A percentile compares a stretch with the other conserved stretches of the same genome.
Conservation (phyloP, 2,113 vertebrate species). For the Labeo rohita region DNA sequence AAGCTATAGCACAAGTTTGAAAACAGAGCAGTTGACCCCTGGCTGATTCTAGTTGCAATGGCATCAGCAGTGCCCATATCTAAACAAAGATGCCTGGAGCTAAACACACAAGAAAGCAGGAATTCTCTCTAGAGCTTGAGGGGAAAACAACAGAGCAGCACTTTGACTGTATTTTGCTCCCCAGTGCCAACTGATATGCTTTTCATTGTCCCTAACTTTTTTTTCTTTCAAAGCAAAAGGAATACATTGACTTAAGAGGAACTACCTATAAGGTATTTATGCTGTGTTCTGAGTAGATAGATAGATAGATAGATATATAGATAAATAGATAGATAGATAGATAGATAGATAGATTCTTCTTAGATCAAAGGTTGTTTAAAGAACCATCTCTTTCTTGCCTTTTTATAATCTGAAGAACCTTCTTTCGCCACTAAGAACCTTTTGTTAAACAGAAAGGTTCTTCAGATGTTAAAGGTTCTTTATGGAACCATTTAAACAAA, state of each 20-base stretch:
- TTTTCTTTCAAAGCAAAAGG: neutral
- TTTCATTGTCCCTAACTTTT: neutral
- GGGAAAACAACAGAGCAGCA: slow-evolving; percentile 60
- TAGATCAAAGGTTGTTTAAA: too few species aligned
- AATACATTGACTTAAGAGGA: slow-evolving; percentile 45
- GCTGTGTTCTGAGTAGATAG: too few species aligned
- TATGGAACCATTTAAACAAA: too few species aligned
- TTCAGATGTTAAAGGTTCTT: too few species aligned
- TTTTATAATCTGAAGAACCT: too few species aligned
- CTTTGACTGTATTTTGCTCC: slow-evolving; percentile 12
- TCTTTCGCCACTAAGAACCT: too few species aligned
- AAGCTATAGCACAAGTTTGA: slow-evolving; percentile 73
- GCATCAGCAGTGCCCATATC: slow-evolving; percentile 94
- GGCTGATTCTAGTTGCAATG: slow-evolving; percentile 89
- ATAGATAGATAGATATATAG: too few species aligned
- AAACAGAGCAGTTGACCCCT: slow-evolving; percentile 94
- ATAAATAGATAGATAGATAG: too few species aligned
- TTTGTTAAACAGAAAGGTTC: too few species aligned
- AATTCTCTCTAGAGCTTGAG: slow-evolving; percentile 82
- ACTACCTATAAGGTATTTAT: neutral
- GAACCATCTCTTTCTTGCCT: too few species aligned
- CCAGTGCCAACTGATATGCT: slow-evolving; percentile 21
- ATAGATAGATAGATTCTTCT: too few species aligned
- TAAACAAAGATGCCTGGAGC: slow-evolving; percentile 94
- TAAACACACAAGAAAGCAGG: slow-evolving; percentile 86